Conservation (phyloP, 2,113 vertebrate species). For the Elephantulus edwardii region DNA sequence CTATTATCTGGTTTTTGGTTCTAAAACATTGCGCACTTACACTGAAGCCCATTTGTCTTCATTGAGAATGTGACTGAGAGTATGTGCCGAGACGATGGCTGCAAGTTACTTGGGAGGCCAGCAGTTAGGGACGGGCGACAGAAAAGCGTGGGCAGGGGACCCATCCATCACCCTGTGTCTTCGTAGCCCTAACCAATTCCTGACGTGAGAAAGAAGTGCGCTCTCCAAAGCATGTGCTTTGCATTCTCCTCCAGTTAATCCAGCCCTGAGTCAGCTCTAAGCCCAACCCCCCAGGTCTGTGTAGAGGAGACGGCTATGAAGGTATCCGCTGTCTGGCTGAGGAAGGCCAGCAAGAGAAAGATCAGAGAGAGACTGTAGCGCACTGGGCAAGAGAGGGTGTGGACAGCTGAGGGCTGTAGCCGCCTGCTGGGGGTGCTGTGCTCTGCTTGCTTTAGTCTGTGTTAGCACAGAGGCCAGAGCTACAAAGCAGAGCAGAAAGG, state of each 20-base stretch:
- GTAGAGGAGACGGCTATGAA: neutral
- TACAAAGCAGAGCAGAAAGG: neutral
- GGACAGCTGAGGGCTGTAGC: neutral
- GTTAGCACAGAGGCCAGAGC: neutral
- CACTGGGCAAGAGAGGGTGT: neutral
- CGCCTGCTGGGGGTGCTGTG: no score
- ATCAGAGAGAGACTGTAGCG: neutral
- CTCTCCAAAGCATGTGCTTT: neutral
- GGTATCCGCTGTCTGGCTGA: neutral
- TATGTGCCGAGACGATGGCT: neutral
- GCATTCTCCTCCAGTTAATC: neutral
- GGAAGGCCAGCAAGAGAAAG: neutral
- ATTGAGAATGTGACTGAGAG: neutral
- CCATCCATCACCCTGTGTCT: neutral
- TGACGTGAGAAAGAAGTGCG: neutral
- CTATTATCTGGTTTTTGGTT: neutral
- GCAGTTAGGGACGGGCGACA: neutral
- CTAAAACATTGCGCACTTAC: neutral
- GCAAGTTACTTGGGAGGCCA: constrained; percentile 3
- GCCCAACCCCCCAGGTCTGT: neutral
- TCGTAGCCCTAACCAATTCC: neutral
- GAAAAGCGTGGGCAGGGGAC: neutral
- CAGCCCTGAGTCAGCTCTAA: neutral
- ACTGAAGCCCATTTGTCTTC: constrained; percentile 57
- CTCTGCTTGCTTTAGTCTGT: neutral